Conservation (phyloP, 2,888 invertebrate genomes). For the Ophion ventricosus region DNA sequence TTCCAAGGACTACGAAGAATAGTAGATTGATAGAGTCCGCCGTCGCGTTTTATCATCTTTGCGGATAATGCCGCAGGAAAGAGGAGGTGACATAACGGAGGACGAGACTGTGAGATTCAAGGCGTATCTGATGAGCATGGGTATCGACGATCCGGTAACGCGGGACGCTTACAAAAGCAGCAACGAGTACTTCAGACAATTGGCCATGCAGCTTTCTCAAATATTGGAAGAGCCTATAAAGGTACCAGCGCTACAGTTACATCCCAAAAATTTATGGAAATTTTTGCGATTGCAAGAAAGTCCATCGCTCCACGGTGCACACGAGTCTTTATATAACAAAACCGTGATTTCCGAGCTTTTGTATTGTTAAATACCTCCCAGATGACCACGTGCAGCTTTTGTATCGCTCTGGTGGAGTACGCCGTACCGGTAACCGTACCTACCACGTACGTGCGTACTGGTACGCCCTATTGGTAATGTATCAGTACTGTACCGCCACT, state of each 20-base stretch:
- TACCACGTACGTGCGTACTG: no score
- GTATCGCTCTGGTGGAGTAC: no score
- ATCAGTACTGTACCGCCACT: no score
- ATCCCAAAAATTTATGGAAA: not conserved
- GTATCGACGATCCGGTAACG: slow-evolving; percentile 99
- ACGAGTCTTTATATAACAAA: no score
- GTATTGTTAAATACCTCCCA: no score
- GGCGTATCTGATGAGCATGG: slow-evolving; percentile 97
- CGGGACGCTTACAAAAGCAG: slow-evolving; percentile 94
- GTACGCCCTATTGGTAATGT: no score
- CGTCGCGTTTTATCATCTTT: not conserved
- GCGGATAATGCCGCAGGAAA: slow-evolving; percentile 86
- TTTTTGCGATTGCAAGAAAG: not conserved
- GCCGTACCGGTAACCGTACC: no score
- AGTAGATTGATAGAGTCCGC: not conserved
- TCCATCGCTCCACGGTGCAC: no score
- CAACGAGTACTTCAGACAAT: slow-evolving; percentile 91
- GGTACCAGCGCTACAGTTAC: slow-evolving; percentile 83
- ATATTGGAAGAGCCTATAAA: slow-evolving; percentile 92
- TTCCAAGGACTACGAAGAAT: not conserved
- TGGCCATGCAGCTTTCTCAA: slow-evolving; percentile 94
- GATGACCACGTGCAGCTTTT: no score
- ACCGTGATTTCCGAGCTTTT: no score
- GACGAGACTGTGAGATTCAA: slow-evolving; percentile 99
- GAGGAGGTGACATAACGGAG: slow-evolving; percentile 97